Evolutionary conservation across 1,140 invertebrate species (phyloP), one percentile per base, ranked within the genome.

Genomic region (Meloidogyne floridensis): DNA sequence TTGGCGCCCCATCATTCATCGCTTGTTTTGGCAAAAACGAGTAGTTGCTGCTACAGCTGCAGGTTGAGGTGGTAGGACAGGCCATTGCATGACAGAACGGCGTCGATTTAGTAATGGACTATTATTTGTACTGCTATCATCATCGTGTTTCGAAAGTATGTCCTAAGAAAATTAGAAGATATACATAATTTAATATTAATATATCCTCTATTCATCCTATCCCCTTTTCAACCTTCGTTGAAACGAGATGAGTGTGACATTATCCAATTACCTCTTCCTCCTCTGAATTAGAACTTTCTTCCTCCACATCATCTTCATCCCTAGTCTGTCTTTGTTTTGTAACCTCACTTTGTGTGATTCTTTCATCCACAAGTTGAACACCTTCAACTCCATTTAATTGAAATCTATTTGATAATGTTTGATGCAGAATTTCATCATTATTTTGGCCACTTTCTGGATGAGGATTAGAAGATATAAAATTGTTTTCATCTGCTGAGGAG

Each of bases 401-500:
- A n/a, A 65, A 65, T 65, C 15, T 15, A n/a, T 65, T 65, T 5
- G 59, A n/a, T 65, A n/a, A 15, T 18, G 59, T n/a, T 65, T 65
- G 5, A 7, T 65, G 59, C 6, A 65, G 3, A 59, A 15, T 13
- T 59, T 15, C 11, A 59, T 11, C 11, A 59, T 59, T 59, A 59
- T 59, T 59, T 15, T 59, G 56, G 56, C 15, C 13, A n/a, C 5
- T 59, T 15, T 59, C 7, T 65, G 7, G 15, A 7, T 65, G 15
- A 59, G 56, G 15, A 65, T 65, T 65, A 65, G n/a, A n/a, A n/a
- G n/a, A n/a, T n/a, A 65, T n/a, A 65, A 65, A 65, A 65, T 65
- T 65, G 59, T 65, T 65, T 65, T 65, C 59, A 13, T 65, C 59
- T 65, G 15, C n/a, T 6, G 59, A 65, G 2, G 15, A 65, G n/a